Evolutionary conservation across 2,113 vertebrate species (phyloP), one percentile per base, ranked within the genome.

Genomic region (Alethe diademata): DNA sequence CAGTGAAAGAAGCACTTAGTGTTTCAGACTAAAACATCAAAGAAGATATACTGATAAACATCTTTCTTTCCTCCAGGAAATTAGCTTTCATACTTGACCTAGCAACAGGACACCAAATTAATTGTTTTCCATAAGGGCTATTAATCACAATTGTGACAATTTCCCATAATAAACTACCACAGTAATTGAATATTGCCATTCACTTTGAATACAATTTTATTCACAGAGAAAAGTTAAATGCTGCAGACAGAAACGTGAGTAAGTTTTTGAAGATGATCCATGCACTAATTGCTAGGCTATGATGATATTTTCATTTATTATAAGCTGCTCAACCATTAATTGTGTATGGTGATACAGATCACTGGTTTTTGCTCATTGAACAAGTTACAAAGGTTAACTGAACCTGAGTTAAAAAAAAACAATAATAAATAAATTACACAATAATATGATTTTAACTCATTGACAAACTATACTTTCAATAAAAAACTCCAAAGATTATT

Each of bases 81-180:
- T 96, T 96, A 96, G 76, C 93, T 97, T 98, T 96, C 96, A 95
- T 96, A 95, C 90, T 97, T 98, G 97, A 98, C 96, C 97, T 97
- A 97, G 95, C 95, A 97, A 95, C 88, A 97, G 93, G 96, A 97
- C 91, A 94, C 79, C 43, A 96, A 93, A 96, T 97, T 97, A 98
- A 98, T 98, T 97, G 95, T 98, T 98, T 98, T 98, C 92, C 85
- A 74, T 87, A 92, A 95, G 45, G 45, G 64, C 45, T 95, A 97
- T 98, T 97, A 98, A 98, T 98, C 97, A 98, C 51, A 86, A 95
- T 87, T 53, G 80, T 97, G 97, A 97, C 97, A 98, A 97, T 96
- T 97, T 92, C 86, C 86, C 92, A 97, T 87, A 97, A 95, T 80
- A 84, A 20, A 45, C 66, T 88, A 40, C 73, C 75, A 43, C 8